These are phyloP conservation scores for Rhodinocichla rosea DNA, from an alignment of 2,113 vertebrate genomes.

Conservation along the genomic window DNA sequence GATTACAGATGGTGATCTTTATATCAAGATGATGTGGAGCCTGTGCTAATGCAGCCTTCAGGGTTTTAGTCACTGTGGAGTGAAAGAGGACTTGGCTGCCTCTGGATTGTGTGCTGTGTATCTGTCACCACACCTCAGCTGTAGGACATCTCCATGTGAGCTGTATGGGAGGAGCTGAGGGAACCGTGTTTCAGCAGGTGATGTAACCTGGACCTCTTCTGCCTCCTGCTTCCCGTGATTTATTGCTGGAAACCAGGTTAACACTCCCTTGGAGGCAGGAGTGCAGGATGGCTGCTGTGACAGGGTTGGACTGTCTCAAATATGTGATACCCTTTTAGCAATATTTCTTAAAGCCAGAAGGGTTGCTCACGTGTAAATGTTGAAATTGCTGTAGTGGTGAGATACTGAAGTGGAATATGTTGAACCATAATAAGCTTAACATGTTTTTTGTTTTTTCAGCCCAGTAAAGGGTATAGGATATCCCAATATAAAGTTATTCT, in stretches of 20 bases:
- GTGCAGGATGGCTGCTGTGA: neutral
- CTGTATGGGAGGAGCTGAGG: neutral
- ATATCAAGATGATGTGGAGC: neutral
- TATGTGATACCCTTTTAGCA: neutral
- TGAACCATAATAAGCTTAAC: neutral
- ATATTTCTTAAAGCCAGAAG: neutral
- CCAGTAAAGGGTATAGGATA: neutral
- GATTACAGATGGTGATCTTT: neutral
- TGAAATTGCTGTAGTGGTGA: neutral
- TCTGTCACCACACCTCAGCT: neutral
- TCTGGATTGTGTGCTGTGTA: fast-evolving
- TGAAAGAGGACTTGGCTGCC: neutral
- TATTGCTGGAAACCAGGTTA: neutral
- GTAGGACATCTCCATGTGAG: neutral
- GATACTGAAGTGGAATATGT: neutral
- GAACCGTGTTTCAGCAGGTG: neutral
- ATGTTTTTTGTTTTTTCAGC: neutral
- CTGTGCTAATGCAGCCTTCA: neutral
- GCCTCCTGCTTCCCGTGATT: neutral
- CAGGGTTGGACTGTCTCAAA: neutral
- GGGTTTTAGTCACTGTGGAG: neutral
- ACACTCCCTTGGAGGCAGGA: neutral
- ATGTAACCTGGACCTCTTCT: neutral
- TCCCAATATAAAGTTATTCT: neutral
- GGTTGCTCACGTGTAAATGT: fast-evolving